Evolutionary conservation across 2,888 invertebrate species (phyloP), one percentile per base, ranked within the genome.

Genomic region (Elysia crispata): DNA sequence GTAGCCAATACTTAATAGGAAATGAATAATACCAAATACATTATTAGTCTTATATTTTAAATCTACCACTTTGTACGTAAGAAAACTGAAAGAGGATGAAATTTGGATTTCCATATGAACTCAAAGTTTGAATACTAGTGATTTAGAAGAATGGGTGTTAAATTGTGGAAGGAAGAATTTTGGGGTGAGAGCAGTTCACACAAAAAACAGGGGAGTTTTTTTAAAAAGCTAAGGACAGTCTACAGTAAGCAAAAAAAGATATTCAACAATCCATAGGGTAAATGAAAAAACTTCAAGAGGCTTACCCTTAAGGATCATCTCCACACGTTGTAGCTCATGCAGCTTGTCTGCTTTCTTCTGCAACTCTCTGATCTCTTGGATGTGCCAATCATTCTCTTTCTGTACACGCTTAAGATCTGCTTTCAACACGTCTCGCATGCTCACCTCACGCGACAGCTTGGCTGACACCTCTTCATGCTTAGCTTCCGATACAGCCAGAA

Each of bases 301-400:
- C 41, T 69, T 81, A 90, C 89, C 89, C 83, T 86, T 85, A n/a
- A 90, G 70, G 5, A 90, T 69, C n/a, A 75, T 79, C 76, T 89
- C 86, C 25, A 90, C 80, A 64, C 87, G 85, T 74, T 89, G 86
- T 28, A 90, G 81, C 1, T 85, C 85, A 8, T 83, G 82, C 41
- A 90, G 78, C 67, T 87, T 89, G 33, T 84, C 81, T 77, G 87
- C 86, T 1, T 88, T 84, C 66, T 81, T 83, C 15, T 82, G 78
- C 73, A 86, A 88, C 70, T 88, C 88, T 25, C 74, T 79, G 74
- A 79, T 74, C 28, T 74, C 74, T 20, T 79, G 74, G 20, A 67
- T 28, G 67, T 30, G 74, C 20, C 57, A 73, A 33, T 73, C 66
- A 74, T 79, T 79, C 30, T 79, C 79, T 18, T 66, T 66, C 41